Conservation (phyloP, 2,888 invertebrate species). For the Agrotis segetum region DNA sequence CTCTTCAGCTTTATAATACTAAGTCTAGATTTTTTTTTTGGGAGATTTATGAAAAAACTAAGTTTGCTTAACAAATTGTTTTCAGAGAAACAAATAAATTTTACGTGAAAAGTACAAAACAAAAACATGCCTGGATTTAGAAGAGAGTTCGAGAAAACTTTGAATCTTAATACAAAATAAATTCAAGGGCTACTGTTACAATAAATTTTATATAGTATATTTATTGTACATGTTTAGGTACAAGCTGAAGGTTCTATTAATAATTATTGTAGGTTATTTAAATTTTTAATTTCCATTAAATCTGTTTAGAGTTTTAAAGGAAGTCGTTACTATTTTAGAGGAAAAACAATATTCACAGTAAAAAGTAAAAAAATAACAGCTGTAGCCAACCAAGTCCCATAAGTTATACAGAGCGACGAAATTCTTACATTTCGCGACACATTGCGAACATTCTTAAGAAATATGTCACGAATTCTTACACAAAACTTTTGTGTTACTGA, state of each 20-base stretch:
- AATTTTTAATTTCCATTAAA: too few species aligned
- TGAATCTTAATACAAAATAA: not conserved
- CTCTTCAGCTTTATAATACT: too few species aligned
- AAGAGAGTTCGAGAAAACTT: not conserved
- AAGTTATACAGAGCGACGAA: slow-evolving; percentile 26
- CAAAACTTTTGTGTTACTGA: slow-evolving; percentile 53
- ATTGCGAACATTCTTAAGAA: slow-evolving; percentile 55
- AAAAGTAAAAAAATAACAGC: slow-evolving; percentile 25
- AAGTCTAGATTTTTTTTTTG: not conserved
- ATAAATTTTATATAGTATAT: too few species aligned
- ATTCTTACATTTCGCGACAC: slow-evolving; percentile 44
- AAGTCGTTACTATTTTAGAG: not conserved
- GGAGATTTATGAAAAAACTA: not conserved
- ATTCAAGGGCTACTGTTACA: not conserved
- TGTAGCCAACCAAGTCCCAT: slow-evolving; percentile 12
- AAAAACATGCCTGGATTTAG: not conserved
- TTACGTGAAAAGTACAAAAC: not conserved
- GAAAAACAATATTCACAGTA: not conserved
- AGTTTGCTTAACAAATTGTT: not conserved
- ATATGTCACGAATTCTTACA: slow-evolving; percentile 60
- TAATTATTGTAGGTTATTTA: too few species aligned
- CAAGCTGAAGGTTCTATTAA: too few species aligned
- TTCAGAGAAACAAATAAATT: not conserved
- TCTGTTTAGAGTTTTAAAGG: too few species aligned
- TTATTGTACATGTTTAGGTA: too few species aligned